phyloP scores from a whole-genome alignment of 2,797 vertebrate species.

The Vespertilio murinus region DNA sequence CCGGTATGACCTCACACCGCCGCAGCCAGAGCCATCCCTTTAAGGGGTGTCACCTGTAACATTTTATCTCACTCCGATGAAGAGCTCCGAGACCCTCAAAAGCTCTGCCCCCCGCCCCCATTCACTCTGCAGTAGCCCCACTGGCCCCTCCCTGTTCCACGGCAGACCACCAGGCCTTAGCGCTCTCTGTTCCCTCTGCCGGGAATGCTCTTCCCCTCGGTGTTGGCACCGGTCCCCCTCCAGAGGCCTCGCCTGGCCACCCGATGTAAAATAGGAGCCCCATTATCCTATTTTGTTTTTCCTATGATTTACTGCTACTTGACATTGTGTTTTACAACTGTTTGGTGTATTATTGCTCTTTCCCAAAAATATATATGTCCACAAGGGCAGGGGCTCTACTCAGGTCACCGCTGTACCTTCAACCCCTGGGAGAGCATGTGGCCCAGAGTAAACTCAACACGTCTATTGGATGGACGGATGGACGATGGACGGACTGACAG shows the following conservation, averaged over 20 bases:
- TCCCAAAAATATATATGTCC: neutral
- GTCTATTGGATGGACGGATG: neutral
- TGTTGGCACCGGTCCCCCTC: neutral
- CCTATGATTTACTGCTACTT: neutral
- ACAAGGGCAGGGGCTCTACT: neutral
- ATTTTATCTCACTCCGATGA: neutral
- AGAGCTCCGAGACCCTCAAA: neutral
- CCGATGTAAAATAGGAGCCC: neutral
- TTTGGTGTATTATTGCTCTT: neutral
- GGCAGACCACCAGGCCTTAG: neutral
- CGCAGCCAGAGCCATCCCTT: neutral
- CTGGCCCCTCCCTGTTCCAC: rapidly evolving
- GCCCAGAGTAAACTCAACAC: neutral
- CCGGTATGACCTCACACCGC: rapidly evolving
- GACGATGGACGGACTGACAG: no score
- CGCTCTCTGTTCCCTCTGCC: neutral
- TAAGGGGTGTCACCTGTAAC: rapidly evolving
- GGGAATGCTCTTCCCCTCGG: neutral
- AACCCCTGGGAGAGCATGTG: neutral
- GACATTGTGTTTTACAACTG: neutral
- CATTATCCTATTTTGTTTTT: neutral
- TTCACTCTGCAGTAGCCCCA: neutral
- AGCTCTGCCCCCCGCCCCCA: neutral
- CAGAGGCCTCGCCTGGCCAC: neutral
- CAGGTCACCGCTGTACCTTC: neutral